Evolutionary conservation across 1,140 invertebrate species (phyloP).

Genomic region (Globodera rostochiensis): DNA sequence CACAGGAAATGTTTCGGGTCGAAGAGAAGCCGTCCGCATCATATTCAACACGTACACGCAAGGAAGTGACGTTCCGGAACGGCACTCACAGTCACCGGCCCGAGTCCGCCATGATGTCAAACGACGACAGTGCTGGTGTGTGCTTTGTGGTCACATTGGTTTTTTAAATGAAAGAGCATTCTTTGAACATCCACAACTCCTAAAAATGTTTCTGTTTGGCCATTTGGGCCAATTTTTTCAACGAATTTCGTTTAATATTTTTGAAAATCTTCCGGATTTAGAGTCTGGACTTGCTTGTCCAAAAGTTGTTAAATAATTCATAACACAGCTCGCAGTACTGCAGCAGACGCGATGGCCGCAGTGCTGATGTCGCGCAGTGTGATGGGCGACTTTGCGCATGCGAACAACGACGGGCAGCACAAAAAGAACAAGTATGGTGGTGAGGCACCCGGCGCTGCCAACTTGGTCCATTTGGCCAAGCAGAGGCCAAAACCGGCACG

Average conservation of each 20-base stretch:
- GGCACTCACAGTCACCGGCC: neutral
- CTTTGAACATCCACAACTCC: too few relatives aligned
- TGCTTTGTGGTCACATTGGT: too few relatives aligned
- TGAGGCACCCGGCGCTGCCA: conserved; percentile 3
- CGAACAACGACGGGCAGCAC: neutral
- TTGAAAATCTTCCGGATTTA: too few relatives aligned
- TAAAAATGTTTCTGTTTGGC: too few relatives aligned
- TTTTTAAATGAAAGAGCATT: too few relatives aligned
- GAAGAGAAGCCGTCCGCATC: neutral
- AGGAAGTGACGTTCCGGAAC: too few relatives aligned
- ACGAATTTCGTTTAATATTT: too few relatives aligned
- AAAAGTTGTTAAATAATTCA: neutral
- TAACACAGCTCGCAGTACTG: conserved; percentile 16
- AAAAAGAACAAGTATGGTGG: neutral
- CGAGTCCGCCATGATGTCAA: conserved; percentile 2
- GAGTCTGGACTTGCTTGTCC: neutral
- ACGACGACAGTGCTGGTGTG: neutral
- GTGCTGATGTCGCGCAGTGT: conserved; percentile 28
- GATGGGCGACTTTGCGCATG: conserved; percentile 18
- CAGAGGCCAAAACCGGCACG: conserved; percentile 36
- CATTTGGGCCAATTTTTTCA: too few relatives aligned
- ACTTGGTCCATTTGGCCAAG: conserved; percentile 36
- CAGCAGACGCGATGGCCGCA: conserved; percentile 20
- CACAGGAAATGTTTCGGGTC: conserved; percentile 5
- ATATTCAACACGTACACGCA: neutral